Conservation (phyloP, 2,797 vertebrate genomes). For the Trematomus bernacchii region DNA sequence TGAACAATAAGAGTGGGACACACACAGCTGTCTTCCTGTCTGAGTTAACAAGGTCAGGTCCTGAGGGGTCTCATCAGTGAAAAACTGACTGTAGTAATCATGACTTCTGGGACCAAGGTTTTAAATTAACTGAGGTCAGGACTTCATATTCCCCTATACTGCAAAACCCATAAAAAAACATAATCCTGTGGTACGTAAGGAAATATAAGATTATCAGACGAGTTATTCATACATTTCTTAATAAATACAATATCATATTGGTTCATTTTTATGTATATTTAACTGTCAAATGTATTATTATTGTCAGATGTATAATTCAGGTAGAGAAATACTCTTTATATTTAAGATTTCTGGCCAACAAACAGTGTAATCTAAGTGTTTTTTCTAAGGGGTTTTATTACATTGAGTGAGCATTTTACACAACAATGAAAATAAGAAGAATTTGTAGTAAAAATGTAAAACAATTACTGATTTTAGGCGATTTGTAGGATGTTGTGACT, state of each 20-base stretch:
- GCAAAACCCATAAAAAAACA: too few relatives aligned
- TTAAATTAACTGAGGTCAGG: neutral
- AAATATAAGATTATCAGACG: neutral
- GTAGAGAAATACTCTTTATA: neutral
- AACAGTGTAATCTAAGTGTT: neutral
- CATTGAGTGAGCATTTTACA: neutral
- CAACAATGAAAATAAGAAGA: neutral
- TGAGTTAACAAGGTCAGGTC: neutral
- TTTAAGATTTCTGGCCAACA: neutral
- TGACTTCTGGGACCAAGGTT: neutral
- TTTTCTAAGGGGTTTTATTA: neutral
- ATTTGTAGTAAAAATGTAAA: too few relatives aligned
- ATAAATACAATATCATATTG: too few relatives aligned
- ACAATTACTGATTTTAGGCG: too few relatives aligned
- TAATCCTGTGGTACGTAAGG: too few relatives aligned
- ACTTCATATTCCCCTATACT: too few relatives aligned
- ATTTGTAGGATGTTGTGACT: too few relatives aligned
- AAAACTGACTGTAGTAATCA: neutral
- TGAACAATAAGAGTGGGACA: constrained; percentile 12
- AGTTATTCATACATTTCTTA: neutral
- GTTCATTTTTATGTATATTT: neutral
- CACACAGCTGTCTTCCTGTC: constrained; percentile 31
- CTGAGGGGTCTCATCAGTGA: neutral
- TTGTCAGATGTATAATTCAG: neutral
- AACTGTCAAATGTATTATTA: neutral